Base-by-base conservation (phyloP, 2,113 vertebrate species). In the Uria aalge region DNA sequence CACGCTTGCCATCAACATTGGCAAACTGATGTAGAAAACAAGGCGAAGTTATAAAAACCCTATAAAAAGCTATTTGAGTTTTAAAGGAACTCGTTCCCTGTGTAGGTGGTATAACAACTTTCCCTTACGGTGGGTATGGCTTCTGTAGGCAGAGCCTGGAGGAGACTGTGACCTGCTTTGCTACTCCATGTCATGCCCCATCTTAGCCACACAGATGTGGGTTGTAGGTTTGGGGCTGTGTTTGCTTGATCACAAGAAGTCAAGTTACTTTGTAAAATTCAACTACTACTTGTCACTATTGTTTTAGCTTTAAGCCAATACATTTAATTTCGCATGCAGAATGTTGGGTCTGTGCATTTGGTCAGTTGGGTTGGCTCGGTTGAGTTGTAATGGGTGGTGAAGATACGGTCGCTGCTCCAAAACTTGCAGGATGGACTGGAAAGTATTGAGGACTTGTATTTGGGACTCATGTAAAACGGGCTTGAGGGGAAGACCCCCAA, bases 351-450 rank as follows among this genome's bases (percentile, higher is more conserved):
- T 47, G 29, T 9, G 53, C 0, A 4, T 50, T 66, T 6, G 14
- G 11, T 13, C 2, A 0, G 12, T 11, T 26, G 30, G 5, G 22
- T 34, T 48, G 57, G 38, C 23, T 63, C 0, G 0, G 30, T 10
- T 60, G 63, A 21, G 24, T 40, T 50, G 29, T 0, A 7, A 3
- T 11, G 60, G 55, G 14, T 43, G 27, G 10, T 21, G 21, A 56
- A 40, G 53, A 19, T 36, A 16, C 15, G 60, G 40, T 5, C 1
- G 23, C 15, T 36, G 12, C 36, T 68, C 5, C 1, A 11, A 17
- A 40, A 8, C 11, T 26, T 26, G 19, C 19, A 5, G 68, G 76
- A 6, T 69, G 38, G 73, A 57, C 34, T 32, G 41, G 59, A n/a
- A 43, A 16, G 2, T 8, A 8, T 2, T 8, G 34, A 72, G 40